Base-by-base conservation (phyloP, 2,888 invertebrate species). In the Masnerella sp. region DNA sequence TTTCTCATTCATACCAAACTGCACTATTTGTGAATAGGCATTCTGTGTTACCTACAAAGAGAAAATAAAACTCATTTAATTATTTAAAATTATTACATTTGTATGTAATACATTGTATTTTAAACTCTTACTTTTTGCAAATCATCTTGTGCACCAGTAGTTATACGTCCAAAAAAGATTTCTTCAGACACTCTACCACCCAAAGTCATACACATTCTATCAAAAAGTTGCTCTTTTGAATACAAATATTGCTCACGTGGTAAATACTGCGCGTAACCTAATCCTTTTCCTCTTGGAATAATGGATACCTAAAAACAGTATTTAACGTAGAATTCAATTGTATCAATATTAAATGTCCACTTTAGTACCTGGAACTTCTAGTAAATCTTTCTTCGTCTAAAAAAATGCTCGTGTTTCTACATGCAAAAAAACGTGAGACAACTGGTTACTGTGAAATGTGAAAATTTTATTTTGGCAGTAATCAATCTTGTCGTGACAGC, bases 101-200 rank as follows among this genome's bases (percentile, higher is more conserved):
- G n/a, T n/a, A n/a, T n/a, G n/a, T n/a, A n/a, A n/a, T n/a, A n/a
- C n/a, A n/a, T n/a, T 0, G 15, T 12, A n/a, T 15, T 32, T 34
- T 20, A 22, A 7, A 11, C 22, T 5, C 3, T 22, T 74, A 99
- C 95, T 89, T 99, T 99, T 87, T 97, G 95, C 47, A 99, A 90
- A 89, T 99, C 99, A 84, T 99, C 99, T 85, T 99, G 98, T 0
- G 99, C 99, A 0, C 99, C 99, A 0, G 99, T 99, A 1, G 99
- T 99, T 77, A 99, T 98, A 81, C 94, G 91, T 0, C 92, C 91
- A 85, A 99, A 99, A 89, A 99, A 99, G 77, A 99, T 91, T 88
- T 98, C 96, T 88, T 99, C 99, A 0, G 99, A 95, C 0, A 96
- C 98, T 78, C 99, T 91, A 0, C 99, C 99, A n/a, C 99, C 99